These are phyloP conservation scores for Mechanitis mazaeus DNA, from an alignment of 2,888 invertebrate species.

Conservation along the genomic window DNA sequence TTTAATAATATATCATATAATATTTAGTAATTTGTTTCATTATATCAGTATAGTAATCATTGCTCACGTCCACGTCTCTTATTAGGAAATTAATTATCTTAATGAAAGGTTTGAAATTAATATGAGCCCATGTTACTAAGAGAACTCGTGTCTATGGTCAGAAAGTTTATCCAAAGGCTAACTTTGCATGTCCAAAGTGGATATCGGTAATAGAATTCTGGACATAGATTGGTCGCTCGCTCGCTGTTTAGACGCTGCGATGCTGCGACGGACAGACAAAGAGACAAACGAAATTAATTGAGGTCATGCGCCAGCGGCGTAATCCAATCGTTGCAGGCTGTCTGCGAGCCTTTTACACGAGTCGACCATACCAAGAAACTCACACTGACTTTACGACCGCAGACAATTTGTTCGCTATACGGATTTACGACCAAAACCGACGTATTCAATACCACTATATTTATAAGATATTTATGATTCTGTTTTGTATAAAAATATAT, in stretches of 20 bases:
- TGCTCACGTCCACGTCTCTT: too few species aligned
- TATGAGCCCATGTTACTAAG: neutral
- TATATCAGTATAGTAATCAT: too few species aligned
- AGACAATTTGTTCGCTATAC: constrained; percentile 26
- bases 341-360: constrained; percentile 52
- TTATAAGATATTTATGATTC: neutral
- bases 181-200: constrained; percentile 38
- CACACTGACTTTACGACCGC: constrained; percentile 26
- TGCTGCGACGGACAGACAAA: constrained; percentile 51
- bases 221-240: constrained; percentile 54
- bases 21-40: too few species aligned
- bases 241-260: constrained; percentile 47
- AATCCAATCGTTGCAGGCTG: constrained; percentile 56
- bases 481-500: neutral
- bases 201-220: constrained; percentile 64
- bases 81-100: too few species aligned
- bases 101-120: constrained; percentile 22
- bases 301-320: constrained; percentile 60
- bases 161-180: constrained; percentile 33
- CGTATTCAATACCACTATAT: constrained; percentile 13
- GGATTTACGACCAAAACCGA: constrained; percentile 22
- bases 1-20: too few species aligned
- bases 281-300: constrained; percentile 74
- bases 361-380: constrained; percentile 32
- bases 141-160: constrained; percentile 19